Base-by-base conservation (phyloP, 2,113 vertebrate species). In the Hassar affinis region DNA sequence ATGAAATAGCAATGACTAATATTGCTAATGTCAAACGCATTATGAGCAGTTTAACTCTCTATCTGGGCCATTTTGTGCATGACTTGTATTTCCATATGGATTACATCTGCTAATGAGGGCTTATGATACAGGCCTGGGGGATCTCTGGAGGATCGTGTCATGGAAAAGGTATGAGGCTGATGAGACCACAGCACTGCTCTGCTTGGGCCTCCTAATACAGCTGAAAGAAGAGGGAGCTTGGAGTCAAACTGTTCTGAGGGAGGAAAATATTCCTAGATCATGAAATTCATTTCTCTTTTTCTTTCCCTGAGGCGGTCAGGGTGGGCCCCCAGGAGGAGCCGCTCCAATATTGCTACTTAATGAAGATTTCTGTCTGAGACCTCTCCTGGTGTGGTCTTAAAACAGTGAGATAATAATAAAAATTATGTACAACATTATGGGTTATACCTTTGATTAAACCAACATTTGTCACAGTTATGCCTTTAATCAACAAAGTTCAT, bases 51-150 rank as follows among this genome's bases (percentile, higher is more conserved):
- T 64, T 52, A 30, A 25, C 27, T 54, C 51, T 62, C 45, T 86
- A 75, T 80, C 51, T 76, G 54, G 66, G 51, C 85, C 49, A 69
- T 78, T 85, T 66, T 79, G 66, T 68, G 85, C 82, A 71, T 90
- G 88, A 89, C 74, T 90, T 89, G 81, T 82, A 79, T 84, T 85
- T 88, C 85, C 89, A 86, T 89, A 79, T 87, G 88, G 91, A 91
- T 92, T 91, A 90, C 85, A 88, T 87, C 85, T 90, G 83, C 87
- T 89, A 84, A 86, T 71, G 85, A 75, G 85, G 84, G 87, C 87
- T 86, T 78, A 88, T 81, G 85, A 84, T 81, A 82, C 71, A 82
- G 68, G 61, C 68, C 75, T 84, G 25, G 74, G 78, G 81, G 77
- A 83, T 81, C 78, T 68, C 57, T 74, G 20, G 72, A 38, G 82